These are phyloP conservation scores for Gallinago solitaria DNA, from an alignment of 2,797 vertebrate genomes.

Conservation along the genomic window DNA sequence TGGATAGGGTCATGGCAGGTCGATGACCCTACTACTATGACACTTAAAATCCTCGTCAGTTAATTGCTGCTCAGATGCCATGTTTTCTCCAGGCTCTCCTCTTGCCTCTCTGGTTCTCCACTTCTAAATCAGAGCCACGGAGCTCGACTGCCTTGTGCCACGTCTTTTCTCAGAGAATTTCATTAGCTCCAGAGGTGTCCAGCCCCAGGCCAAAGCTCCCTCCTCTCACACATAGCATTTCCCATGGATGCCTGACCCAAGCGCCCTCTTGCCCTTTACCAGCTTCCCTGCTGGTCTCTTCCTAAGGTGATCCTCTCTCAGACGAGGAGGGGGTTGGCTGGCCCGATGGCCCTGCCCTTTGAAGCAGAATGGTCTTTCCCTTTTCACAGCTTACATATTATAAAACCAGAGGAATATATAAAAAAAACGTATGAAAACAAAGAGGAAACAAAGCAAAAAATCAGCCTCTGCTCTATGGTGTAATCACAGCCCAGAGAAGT, in stretches of 20 bases:
- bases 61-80: background rate
- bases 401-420: background rate
- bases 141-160: fast-evolving
- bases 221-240: fast-evolving
- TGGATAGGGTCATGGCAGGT: background rate
- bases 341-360: background rate
- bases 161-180: background rate
- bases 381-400: background rate
- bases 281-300: background rate
- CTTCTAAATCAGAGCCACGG: background rate
- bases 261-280: background rate
- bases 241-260: background rate
- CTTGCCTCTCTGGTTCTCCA: background rate
- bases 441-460: background rate
- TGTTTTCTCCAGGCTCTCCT: background rate
- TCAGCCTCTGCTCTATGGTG: background rate
- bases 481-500: background rate
- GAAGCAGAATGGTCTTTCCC: background rate
- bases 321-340: background rate
- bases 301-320: background rate
- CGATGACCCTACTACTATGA: background rate
- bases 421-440: background rate
- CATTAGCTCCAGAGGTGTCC: background rate
- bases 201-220: background rate
- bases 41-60: background rate